Evolutionary conservation across 2,113 vertebrate genomes (phyloP).

Genomic region (Thinocorus orbignyianus): DNA sequence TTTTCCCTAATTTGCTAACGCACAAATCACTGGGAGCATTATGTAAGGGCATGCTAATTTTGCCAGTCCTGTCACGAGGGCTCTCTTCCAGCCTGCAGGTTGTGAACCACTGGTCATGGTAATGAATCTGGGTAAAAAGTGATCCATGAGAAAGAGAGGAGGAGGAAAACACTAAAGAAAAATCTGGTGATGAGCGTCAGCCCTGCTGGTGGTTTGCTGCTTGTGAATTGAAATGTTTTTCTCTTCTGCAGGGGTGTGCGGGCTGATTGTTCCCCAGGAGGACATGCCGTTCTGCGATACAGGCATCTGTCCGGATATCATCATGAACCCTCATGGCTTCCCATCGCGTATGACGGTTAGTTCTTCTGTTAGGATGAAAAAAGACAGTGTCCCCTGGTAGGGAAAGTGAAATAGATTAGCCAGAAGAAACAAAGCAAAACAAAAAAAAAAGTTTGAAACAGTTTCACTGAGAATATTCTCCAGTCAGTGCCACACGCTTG

Average conservation of each 20-base stretch:
- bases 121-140: slow-evolving; percentile 49
- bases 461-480: background rate
- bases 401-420: background rate
- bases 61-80: background rate
- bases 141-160: slow-evolving; percentile 32
- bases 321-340: slow-evolving; percentile 99
- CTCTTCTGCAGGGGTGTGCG: slow-evolving; percentile 89
- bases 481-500: background rate
- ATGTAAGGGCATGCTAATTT: slow-evolving; percentile 32
- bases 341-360: slow-evolving; percentile 98
- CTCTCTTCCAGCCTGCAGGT: background rate
- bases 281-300: slow-evolving; percentile 98
- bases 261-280: slow-evolving; percentile 96
- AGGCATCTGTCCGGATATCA: slow-evolving; percentile 97
- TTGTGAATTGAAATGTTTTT: slow-evolving; percentile 36
- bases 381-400: background rate
- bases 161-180: slow-evolving; percentile 30
- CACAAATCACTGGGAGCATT: background rate
- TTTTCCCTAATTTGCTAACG: slow-evolving; percentile 16
- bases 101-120: slow-evolving; percentile 33
- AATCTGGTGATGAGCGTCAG: slow-evolving; percentile 19
- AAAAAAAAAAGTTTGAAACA: background rate
- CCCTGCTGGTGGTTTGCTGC: slow-evolving; percentile 27
- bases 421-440: background rate
- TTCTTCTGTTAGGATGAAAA: background rate